phyloP scores from a whole-genome alignment of 2,113 vertebrate species.

The Psettodes erumei region DNA sequence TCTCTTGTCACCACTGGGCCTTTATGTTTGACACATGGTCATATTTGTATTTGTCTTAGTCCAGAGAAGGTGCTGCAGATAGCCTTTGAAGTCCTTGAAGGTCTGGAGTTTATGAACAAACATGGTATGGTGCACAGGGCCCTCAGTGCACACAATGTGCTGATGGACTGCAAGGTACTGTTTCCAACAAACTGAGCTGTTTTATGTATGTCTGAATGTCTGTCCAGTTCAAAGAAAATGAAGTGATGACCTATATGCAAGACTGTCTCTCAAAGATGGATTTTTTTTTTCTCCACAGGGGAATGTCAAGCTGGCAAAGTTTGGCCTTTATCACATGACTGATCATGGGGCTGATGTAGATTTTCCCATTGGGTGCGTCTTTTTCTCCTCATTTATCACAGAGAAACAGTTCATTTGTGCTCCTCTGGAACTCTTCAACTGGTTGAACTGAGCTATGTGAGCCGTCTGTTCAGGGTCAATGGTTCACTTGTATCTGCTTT shows the following conservation, averaged over 20 bases:
- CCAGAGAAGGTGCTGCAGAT: constrained; percentile 86
- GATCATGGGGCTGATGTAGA: constrained; percentile 96
- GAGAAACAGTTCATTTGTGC: constrained; percentile 13
- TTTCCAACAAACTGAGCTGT: neutral
- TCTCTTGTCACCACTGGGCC: neutral
- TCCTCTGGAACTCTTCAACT: constrained; percentile 43
- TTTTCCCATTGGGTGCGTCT: constrained; percentile 95
- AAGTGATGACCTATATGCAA: neutral
- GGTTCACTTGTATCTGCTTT: constrained; percentile 44
- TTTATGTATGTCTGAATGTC: neutral
- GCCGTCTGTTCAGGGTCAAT: constrained; percentile 36
- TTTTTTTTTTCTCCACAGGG: constrained; percentile 83
- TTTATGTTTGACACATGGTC: constrained; percentile 2
- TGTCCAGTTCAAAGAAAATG: neutral
- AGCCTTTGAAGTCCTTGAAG: constrained; percentile 93
- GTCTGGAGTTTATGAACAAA: constrained; percentile 93
- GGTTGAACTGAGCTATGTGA: constrained; percentile 14
- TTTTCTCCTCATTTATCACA: constrained; percentile 47
- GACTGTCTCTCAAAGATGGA: constrained; percentile 1
- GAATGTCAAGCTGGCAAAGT: constrained; percentile 95
- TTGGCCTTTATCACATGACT: constrained; percentile 98
- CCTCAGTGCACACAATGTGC: constrained; percentile 90
- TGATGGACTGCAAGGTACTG: constrained; percentile 91
- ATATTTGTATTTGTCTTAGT: constrained; percentile 76
- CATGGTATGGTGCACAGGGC: constrained; percentile 95